A percentile compares a stretch with the other conserved stretches of the same genome.
These are phyloP conservation scores for Eumacrocentrus americanus DNA, from an alignment of 2,888 invertebrate species.

Conservation along the genomic window DNA sequence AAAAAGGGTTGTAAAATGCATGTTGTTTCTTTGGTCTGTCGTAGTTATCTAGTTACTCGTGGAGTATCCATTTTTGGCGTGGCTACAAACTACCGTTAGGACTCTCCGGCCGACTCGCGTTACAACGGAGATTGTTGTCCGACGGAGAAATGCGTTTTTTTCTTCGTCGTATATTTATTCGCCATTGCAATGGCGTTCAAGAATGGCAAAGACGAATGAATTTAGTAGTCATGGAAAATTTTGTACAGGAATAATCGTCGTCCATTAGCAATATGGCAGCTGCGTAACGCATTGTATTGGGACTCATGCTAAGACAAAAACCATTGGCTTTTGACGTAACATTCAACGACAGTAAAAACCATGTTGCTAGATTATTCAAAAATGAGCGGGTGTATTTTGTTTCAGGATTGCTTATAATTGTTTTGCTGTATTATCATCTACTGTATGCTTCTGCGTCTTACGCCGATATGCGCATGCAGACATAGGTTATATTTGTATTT, in stretches of 20 bases:
- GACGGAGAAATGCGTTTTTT: not conserved
- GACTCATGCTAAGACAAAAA: not conserved
- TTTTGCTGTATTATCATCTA: conserved; percentile 22
- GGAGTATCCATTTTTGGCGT: conserved; percentile 29
- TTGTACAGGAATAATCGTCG: not conserved
- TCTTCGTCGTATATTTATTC: not conserved
- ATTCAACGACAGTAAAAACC: not conserved
- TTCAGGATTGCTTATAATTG: not conserved
- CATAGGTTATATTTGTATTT: conserved; percentile 48
- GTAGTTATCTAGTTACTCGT: conserved; percentile 20
- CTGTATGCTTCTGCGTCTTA: conserved; percentile 25
- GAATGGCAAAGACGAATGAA: too few species aligned
- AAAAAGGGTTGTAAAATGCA: not conserved
- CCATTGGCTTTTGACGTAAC: not conserved
- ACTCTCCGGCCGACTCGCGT: conserved; percentile 20
- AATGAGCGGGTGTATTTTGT: not conserved
- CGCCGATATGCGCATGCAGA: conserved; percentile 20
- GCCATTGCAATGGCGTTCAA: not conserved
- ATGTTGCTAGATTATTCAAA: not conserved
- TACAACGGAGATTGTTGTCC: conserved; percentile 18
- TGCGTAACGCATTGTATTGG: not conserved
- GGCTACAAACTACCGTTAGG: conserved; percentile 25
- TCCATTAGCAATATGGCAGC: conserved; percentile 27
- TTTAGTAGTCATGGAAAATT: not conserved
- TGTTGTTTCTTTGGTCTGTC: conserved; percentile 1